These are phyloP conservation scores for Gymnorhina tibicen DNA, from an alignment of 2,113 vertebrate species.

Conservation along the genomic window DNA sequence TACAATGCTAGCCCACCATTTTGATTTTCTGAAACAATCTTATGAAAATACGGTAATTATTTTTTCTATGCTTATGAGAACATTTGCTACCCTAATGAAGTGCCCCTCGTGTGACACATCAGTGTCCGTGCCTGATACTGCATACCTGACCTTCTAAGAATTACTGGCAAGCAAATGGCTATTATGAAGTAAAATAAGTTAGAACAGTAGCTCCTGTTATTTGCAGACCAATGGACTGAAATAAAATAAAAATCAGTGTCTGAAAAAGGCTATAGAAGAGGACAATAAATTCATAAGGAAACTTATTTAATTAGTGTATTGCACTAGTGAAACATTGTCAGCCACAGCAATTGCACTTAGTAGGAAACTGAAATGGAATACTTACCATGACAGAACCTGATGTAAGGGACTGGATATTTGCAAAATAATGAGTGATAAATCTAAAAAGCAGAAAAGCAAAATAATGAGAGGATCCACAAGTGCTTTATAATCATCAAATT, in stretches of 20 bases:
- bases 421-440: background rate
- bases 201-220: background rate
- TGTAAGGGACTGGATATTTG: background rate
- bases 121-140: background rate
- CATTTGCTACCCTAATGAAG: background rate
- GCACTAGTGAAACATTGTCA: background rate
- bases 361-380: background rate
- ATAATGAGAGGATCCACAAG: background rate
- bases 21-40: background rate
- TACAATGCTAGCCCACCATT: background rate
- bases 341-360: background rate
- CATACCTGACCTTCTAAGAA: background rate
- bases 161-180: background rate
- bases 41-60: background rate
- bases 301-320: background rate
- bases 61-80: background rate
- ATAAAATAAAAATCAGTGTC: background rate
- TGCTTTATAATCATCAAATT: background rate
- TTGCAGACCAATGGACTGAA: background rate
- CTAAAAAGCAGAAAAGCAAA: background rate
- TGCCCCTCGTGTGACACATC: background rate
- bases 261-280: background rate
- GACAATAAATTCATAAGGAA: background rate
- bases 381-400: background rate
- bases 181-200: background rate